phyloP scores from a whole-genome alignment of 2,888 invertebrate genomes.

The Pherbina coryleti region DNA sequence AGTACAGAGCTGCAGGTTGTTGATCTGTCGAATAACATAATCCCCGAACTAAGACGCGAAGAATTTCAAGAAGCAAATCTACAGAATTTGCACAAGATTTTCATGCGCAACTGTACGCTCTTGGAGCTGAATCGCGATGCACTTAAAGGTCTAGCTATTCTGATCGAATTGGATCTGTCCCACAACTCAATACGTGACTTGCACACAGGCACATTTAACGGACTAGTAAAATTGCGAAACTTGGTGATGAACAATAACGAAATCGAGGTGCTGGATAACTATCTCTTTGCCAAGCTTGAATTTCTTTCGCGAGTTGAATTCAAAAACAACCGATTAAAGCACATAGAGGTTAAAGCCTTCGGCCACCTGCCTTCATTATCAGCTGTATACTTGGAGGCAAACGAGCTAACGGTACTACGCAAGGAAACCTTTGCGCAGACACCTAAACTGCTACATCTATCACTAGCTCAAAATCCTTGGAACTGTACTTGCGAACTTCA shows the following conservation, averaged over 20 bases:
- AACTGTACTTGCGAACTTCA: slow-evolving; percentile 88
- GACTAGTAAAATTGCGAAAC: slow-evolving; percentile 79
- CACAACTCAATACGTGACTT: slow-evolving; percentile 78
- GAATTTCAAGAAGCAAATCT: slow-evolving; percentile 80
- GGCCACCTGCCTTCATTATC: slow-evolving; percentile 77
- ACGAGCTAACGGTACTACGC: slow-evolving; percentile 78
- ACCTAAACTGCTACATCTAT: slow-evolving; percentile 78
- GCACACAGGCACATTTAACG: slow-evolving; percentile 78
- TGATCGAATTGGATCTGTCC: slow-evolving; percentile 87
- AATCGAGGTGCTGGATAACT: slow-evolving; percentile 79
- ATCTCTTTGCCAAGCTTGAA: slow-evolving; percentile 80
- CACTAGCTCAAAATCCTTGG: slow-evolving; percentile 87
- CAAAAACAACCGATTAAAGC: slow-evolving; percentile 80
- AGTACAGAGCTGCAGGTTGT: slow-evolving; percentile 80
- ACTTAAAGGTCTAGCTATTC: slow-evolving; percentile 80
- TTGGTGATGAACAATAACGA: slow-evolving; percentile 82
- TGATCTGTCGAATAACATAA: slow-evolving; percentile 79
- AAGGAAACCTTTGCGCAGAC: slow-evolving; percentile 77
- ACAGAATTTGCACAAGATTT: slow-evolving; percentile 85
- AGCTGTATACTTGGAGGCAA: slow-evolving; percentile 79
- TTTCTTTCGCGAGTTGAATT: slow-evolving; percentile 83
- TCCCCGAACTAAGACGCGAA: slow-evolving; percentile 76
- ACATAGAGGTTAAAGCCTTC: slow-evolving; percentile 80
- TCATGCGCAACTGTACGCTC: slow-evolving; percentile 81
- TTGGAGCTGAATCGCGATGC: slow-evolving; percentile 81